These are phyloP conservation scores for Falco concolor DNA, from an alignment of 2,797 vertebrate species.

Conservation along the genomic window DNA sequence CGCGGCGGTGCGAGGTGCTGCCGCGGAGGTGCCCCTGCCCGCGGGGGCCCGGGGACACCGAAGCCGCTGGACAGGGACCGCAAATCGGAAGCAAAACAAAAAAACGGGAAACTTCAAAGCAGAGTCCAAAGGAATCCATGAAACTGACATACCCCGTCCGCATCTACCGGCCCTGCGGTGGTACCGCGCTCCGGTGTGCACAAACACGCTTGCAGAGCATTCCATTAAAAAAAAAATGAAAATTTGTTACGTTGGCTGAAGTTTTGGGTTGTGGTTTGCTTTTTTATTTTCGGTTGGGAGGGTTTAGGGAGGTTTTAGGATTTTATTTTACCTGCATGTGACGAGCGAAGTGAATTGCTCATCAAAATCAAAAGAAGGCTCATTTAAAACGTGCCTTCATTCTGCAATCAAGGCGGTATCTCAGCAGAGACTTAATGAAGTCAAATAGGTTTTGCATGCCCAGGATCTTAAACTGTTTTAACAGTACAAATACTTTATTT, in stretches of 20 bases:
- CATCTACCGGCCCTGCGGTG: rapidly evolving
- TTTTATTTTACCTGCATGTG: neutral
- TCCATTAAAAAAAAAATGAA: neutral
- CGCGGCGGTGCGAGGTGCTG: rapidly evolving
- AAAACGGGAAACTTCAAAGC: neutral
- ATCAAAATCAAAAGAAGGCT: neutral
- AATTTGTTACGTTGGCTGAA: neutral
- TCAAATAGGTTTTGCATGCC: conserved; percentile 1
- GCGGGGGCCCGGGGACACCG: rapidly evolving
- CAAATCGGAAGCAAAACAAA: neutral
- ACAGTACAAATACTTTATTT: neutral
- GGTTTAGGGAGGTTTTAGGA: neutral
- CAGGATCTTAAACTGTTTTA: neutral
- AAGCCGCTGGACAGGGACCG: neutral
- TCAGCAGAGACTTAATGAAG: neutral
- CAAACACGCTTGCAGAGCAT: neutral
- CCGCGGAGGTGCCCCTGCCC: rapidly evolving
- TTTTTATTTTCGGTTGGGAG: neutral
- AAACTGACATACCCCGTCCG: rapidly evolving
- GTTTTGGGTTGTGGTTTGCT: neutral
- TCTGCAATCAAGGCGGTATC: neutral
- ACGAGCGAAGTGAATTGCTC: neutral
- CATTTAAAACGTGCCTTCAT: neutral
- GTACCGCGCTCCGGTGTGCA: no score
- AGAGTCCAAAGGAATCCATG: neutral